Conservation (phyloP, 2,113 vertebrate species). For the Pseudorectes ferrugineus region DNA sequence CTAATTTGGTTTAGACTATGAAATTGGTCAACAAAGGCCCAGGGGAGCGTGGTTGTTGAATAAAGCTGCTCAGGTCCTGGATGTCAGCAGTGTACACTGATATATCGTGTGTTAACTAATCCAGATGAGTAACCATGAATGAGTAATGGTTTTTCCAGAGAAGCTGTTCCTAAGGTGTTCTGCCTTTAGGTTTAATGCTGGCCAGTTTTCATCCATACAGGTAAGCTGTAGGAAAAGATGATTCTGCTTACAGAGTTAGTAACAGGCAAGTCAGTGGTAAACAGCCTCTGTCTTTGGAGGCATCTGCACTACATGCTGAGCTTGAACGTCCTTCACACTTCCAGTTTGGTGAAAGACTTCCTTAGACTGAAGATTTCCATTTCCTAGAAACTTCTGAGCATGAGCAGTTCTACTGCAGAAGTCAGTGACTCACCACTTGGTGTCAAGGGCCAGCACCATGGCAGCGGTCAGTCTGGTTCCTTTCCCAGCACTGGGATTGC, state of each 20-base stretch:
- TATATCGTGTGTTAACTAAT: background rate
- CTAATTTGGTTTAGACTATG: background rate
- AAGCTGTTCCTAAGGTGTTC: background rate
- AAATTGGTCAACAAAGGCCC: background rate
- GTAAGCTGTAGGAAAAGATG: background rate
- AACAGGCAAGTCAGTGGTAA: background rate
- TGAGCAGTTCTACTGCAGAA: background rate
- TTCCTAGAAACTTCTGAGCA: background rate
- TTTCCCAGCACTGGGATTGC: background rate
- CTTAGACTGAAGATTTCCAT: background rate
- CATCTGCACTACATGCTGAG: fast-evolving
- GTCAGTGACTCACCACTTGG: background rate
- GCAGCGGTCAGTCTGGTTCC: background rate
- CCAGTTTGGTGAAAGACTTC: background rate
- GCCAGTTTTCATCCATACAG: background rate
- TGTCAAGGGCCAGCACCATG: background rate
- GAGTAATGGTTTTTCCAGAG: background rate
- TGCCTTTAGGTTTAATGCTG: background rate
- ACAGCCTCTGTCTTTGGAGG: background rate
- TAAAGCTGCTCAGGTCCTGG: background rate
- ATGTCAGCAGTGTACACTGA: background rate
- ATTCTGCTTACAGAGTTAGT: background rate
- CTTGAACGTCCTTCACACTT: background rate
- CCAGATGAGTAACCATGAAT: background rate
- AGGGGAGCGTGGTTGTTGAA: background rate